Evolutionary conservation across 2,797 vertebrate genomes (phyloP).

Genomic region (Microchirus variegatus): DNA sequence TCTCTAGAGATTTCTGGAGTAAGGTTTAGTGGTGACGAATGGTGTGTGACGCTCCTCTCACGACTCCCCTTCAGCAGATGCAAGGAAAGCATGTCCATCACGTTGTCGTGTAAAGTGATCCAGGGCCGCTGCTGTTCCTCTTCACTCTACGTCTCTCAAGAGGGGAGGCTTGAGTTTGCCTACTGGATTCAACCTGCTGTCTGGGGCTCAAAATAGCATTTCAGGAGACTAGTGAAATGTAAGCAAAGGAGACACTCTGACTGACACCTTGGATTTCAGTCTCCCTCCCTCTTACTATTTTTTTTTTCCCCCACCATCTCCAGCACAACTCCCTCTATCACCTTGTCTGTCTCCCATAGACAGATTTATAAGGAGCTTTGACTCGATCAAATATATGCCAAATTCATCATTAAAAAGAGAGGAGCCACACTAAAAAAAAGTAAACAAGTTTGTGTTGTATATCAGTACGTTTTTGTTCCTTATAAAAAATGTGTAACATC

Average conservation of each 20-base stretch:
- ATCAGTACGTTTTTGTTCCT: background rate
- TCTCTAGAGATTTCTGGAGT: conserved; percentile 42
- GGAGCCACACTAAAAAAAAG: conserved; percentile 9
- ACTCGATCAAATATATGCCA: conserved; percentile 62
- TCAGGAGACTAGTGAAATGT: conserved; percentile 82
- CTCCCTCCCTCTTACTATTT: conserved; percentile 36
- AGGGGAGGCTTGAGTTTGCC: conserved; percentile 78
- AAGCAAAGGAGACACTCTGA: conserved; percentile 81
- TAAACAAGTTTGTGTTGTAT: conserved; percentile 39
- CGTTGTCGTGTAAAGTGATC: conserved; percentile 78
- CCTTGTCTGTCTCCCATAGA: conserved; percentile 43
- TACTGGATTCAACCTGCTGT: conserved; percentile 82
- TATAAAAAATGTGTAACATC: no score
- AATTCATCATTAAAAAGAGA: conserved; percentile 43
- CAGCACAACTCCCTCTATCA: conserved; percentile 61
- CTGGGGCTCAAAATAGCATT: conserved; percentile 84
- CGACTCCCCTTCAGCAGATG: conserved; percentile 60
- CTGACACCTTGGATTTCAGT: conserved; percentile 75
- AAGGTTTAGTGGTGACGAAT: conserved; percentile 37
- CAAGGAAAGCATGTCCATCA: conserved; percentile 81
- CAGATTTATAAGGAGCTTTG: conserved; percentile 60
- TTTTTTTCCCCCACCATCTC: conserved; percentile 27
- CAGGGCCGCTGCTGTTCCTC: conserved; percentile 65
- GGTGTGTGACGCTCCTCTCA: conserved; percentile 46
- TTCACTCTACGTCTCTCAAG: conserved; percentile 67